A percentile compares a stretch with the other conserved stretches of the same genome.
Conservation (phyloP, 1,140 invertebrate species). For the Euwallacea fornicatus region DNA sequence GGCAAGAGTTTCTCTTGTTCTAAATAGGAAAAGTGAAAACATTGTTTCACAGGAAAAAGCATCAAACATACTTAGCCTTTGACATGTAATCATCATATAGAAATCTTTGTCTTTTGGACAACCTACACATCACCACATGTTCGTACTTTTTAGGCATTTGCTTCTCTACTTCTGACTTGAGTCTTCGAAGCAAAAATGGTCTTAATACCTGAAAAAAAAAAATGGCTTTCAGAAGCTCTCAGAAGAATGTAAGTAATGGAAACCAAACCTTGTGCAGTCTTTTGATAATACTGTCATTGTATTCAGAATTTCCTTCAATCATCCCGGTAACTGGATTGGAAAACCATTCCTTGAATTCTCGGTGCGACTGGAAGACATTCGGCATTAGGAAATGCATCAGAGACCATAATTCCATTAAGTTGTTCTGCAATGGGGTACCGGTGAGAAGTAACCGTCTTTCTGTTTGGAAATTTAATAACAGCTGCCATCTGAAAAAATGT, state of each 20-base stretch:
- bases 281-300: constrained; percentile 91
- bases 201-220: constrained; percentile 77
- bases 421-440: constrained; percentile 98
- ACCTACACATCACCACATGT: constrained; percentile 92
- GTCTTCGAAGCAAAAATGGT: constrained; percentile 92
- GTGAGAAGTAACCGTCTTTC: constrained; percentile 93
- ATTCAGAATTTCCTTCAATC: constrained; percentile 95
- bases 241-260: not conserved
- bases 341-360: constrained; percentile 99
- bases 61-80: constrained; percentile 80
- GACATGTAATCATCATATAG: constrained; percentile 99
- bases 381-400: constrained; percentile 99
- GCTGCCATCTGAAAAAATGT: constrained; percentile 73
- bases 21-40: constrained; percentile 53
- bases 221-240: not conserved
- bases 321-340: constrained; percentile 97
- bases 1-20: constrained; percentile 94
- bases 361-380: constrained; percentile 96
- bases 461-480: constrained; percentile 94
- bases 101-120: constrained; percentile 96
- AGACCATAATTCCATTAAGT: constrained; percentile 99
- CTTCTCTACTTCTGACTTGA: constrained; percentile 98
- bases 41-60: not conserved
- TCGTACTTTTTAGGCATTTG: constrained; percentile 99
- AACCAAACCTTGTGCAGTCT: constrained; percentile 87